phyloP scores from a whole-genome alignment of 2,797 vertebrate genomes.

The Steatocranus sp. region DNA sequence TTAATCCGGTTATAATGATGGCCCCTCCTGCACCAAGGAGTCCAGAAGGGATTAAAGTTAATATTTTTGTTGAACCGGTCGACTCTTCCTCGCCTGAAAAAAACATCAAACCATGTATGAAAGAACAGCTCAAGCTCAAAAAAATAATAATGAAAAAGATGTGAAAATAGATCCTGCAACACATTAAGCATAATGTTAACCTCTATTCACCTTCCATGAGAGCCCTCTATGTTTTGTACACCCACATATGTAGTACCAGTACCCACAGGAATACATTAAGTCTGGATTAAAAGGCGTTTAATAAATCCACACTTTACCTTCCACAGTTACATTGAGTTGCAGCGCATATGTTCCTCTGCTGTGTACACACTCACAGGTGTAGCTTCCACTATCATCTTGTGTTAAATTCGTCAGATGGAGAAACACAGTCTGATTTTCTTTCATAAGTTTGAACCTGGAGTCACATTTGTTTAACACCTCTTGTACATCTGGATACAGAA shows the following conservation, averaged over 20 bases:
- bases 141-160: neutral
- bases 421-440: neutral
- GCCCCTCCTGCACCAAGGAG: neutral
- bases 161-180: neutral
- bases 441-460: constrained; percentile 1
- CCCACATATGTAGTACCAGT: neutral
- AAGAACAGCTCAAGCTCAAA: neutral
- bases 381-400: constrained; percentile 7
- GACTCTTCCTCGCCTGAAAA: neutral
- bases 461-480: neutral
- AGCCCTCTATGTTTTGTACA: neutral
- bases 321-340: neutral
- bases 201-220: constrained; percentile 3
- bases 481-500: neutral
- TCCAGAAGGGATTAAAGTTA: fast-evolving
- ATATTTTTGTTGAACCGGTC: fast-evolving
- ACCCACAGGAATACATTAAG: neutral
- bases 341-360: fast-evolving
- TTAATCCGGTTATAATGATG: neutral
- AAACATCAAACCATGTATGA: fast-evolving
- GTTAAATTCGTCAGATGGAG: constrained; percentile 8
- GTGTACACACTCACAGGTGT: constrained; percentile 5
- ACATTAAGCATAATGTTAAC: neutral
- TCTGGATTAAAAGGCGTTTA: fast-evolving
- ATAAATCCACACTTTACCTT: neutral